These are phyloP conservation scores for Platycercus adscitus DNA, from an alignment of 2,113 vertebrate species.

Conservation along the genomic window DNA sequence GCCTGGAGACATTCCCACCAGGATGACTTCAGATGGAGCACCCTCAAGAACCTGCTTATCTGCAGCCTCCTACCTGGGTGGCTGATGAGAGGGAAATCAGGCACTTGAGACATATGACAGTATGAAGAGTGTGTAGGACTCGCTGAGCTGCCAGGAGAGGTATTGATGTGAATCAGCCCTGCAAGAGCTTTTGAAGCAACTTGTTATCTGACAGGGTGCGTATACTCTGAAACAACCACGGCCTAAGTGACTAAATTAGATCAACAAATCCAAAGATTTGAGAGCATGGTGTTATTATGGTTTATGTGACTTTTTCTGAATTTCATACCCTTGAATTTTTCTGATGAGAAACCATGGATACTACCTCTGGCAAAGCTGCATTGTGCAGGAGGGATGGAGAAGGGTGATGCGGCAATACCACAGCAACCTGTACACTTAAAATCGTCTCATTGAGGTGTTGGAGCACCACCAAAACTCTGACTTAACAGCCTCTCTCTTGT, in stretches of 20 bases:
- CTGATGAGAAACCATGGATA: not conserved
- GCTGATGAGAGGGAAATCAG: not conserved
- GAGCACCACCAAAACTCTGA: not conserved
- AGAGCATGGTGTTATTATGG: not conserved
- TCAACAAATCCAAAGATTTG: not conserved
- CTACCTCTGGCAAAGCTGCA: not conserved
- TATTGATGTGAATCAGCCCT: not conserved
- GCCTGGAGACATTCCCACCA: not conserved
- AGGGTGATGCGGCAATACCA: not conserved
- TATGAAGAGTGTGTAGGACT: not conserved
- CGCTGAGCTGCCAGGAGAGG: not conserved
- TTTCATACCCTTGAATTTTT: not conserved
- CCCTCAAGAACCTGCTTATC: not conserved
- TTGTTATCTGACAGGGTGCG: not conserved
- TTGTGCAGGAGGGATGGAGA: not conserved
- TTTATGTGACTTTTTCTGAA: not conserved
- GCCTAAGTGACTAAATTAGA: not conserved
- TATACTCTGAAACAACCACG: not conserved
- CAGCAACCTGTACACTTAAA: not conserved
- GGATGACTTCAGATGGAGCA: not conserved
- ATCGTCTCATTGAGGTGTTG: not conserved
- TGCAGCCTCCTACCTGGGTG: not conserved
- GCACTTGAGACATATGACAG: not conserved
- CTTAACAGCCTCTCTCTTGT: not conserved
- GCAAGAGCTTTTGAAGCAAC: not conserved